These are phyloP conservation scores for Xestoiulus laeticollis DNA, from an alignment of 2,888 invertebrate genomes.

Conservation along the genomic window DNA sequence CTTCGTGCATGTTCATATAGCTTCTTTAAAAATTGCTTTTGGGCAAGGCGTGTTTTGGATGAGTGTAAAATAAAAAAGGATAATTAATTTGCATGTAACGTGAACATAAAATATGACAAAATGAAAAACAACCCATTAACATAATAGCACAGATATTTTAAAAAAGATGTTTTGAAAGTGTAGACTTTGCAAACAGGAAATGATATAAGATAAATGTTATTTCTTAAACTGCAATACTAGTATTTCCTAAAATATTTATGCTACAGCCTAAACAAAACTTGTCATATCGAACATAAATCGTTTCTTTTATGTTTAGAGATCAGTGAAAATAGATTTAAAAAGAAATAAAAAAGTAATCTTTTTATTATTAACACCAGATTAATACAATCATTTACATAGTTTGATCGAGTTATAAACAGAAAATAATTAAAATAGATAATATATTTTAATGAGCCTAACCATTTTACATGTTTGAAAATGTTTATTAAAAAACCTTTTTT, in stretches of 20 bases:
- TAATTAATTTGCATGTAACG: slow-evolving; percentile 3
- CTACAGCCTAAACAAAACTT: neutral
- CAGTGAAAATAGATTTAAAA: too few relatives aligned
- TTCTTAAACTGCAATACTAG: neutral
- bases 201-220: neutral
- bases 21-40: neutral
- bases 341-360: too few relatives aligned
- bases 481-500: too few relatives aligned
- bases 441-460: too few relatives aligned
- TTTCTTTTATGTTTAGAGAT: too few relatives aligned
- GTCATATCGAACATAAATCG: neutral
- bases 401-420: too few relatives aligned
- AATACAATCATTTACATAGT: too few relatives aligned
- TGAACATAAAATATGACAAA: neutral
- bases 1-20: neutral
- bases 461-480: too few relatives aligned
- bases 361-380: too few relatives aligned
- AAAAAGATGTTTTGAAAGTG: neutral
- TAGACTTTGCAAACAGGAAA: neutral
- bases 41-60: neutral
- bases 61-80: neutral
- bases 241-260: neutral
- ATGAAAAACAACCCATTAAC: neutral
- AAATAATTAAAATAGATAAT: too few relatives aligned
- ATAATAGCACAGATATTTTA: neutral